Evolutionary conservation across 2,797 vertebrate genomes (phyloP), one percentile per base, ranked within the genome.

Genomic region (Enteromius mattozi): DNA sequence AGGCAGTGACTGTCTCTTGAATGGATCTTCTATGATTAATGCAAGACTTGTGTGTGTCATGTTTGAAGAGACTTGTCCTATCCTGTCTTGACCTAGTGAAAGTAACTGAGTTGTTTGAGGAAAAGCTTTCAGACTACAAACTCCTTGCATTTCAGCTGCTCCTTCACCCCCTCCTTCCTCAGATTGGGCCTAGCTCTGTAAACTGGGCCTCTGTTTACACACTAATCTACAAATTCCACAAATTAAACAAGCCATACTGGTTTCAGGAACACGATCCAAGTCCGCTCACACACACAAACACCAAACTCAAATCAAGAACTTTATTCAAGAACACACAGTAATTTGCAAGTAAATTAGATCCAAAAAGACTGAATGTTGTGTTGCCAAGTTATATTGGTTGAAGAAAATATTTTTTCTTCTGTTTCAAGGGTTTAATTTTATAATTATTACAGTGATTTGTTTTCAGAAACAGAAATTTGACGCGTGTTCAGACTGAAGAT

Each of bases 231-330:
- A 74, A 80, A 85, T 70, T 78, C 35, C 63, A 40, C 75, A 61
- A 68, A 77, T 76, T 77, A 83, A 77, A 77, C 82, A 68, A 69
- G 61, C 74, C 82, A 49, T 78, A 71, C 65, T 40, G 54, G 27
- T 71, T 59, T 76, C n/a, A 30, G 69, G 30, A 66, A 80, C 83
- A 40, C 14, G 45, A 63, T 84, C 51, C 80, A 78, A 59, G 72
- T 69, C 56, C 16, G 19, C 74, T 40, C 84, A 4, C 35, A 40
- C 70, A 75, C 61, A 69, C n/a, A 35, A 61, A 75, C 10, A 42
- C 30, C 35, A 35, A 76, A 30, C 35, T 42, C 3, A 40, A 65
- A n/a, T 65, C 68, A 33, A 40, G 24, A 77, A 33, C 19, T 13
- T 49, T 45, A 35, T 30, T 3, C 35, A 45, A 12, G 24, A 27